phyloP scores from a whole-genome alignment of 1,140 invertebrate genomes.

The Leptopilina clavipes region DNA sequence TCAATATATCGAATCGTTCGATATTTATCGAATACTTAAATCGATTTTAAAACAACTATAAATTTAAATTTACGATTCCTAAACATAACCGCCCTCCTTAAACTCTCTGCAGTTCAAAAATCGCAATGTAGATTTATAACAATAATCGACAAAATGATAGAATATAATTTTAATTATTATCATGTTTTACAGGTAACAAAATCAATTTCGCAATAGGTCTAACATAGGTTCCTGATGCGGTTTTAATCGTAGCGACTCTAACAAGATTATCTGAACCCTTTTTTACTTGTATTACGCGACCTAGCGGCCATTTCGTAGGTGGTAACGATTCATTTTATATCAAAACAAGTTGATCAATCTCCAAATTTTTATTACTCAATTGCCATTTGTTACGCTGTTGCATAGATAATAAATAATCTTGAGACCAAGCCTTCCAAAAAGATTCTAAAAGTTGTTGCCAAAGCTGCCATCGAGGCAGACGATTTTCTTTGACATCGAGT shows the following conservation, averaged over 20 bases:
- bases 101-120: slow-evolving; percentile 2
- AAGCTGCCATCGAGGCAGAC: neutral
- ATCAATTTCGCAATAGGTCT: neutral
- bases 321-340: neutral
- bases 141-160: neutral
- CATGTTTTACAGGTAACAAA: slow-evolving; percentile 3
- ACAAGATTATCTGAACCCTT: slow-evolving; percentile 5
- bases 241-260: neutral
- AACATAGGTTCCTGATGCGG: neutral
- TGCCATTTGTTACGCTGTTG: neutral
- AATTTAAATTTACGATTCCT: no score
- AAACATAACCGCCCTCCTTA: slow-evolving; percentile 2
- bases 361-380: neutral
- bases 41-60: no score
- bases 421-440: neutral
- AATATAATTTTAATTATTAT: neutral
- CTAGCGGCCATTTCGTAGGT: neutral
- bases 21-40: no score
- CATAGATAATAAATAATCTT: neutral
- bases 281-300: neutral
- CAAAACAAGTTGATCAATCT: neutral
- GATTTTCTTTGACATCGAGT: neutral
- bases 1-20: no score
- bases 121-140: neutral
- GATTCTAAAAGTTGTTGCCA: neutral